Percentiles rank a stretch among this genome's conserved stretches.
phyloP scores from a whole-genome alignment of 2,888 invertebrate genomes.

The Lasioglossum vierecki region DNA sequence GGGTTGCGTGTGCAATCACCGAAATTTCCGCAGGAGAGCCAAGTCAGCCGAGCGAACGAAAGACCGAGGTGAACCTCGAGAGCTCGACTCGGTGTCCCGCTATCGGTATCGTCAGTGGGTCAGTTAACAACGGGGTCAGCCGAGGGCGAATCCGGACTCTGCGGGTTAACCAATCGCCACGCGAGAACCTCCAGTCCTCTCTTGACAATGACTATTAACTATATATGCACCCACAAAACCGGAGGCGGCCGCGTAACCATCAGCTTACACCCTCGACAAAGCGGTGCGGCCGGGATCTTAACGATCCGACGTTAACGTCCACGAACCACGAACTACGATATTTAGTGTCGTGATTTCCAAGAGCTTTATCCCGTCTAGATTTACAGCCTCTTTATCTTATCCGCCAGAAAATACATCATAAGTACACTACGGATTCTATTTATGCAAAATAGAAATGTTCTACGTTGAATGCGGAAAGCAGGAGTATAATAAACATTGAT shows the following conservation, averaged over 20 bases:
- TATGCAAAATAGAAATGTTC: too few species aligned
- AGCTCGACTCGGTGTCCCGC: constrained; percentile 57
- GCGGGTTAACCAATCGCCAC: constrained; percentile 71
- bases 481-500: too few species aligned
- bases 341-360: background rate
- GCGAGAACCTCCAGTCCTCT: constrained; percentile 44
- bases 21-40: background rate
- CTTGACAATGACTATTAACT: constrained; percentile 68
- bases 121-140: constrained; percentile 75
- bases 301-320: constrained; percentile 8
- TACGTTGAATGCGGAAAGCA: too few species aligned
- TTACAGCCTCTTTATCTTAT: background rate
- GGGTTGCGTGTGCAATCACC: background rate
- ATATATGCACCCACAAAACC: constrained; percentile 58
- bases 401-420: background rate
- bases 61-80: constrained; percentile 48
- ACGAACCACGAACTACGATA: background rate
- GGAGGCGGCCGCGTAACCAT: background rate
- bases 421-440: background rate
- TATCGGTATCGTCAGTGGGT: constrained; percentile 73
- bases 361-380: background rate
- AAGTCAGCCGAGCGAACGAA: constrained; percentile 35
- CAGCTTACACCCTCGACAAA: constrained; percentile 30
- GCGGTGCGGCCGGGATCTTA: background rate
- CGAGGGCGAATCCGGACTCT: constrained; percentile 73